A percentile compares a stretch with the other conserved stretches of the same genome.
These are phyloP conservation scores for Morone saxatilis DNA, from an alignment of 2,113 vertebrate species.

Conservation along the genomic window DNA sequence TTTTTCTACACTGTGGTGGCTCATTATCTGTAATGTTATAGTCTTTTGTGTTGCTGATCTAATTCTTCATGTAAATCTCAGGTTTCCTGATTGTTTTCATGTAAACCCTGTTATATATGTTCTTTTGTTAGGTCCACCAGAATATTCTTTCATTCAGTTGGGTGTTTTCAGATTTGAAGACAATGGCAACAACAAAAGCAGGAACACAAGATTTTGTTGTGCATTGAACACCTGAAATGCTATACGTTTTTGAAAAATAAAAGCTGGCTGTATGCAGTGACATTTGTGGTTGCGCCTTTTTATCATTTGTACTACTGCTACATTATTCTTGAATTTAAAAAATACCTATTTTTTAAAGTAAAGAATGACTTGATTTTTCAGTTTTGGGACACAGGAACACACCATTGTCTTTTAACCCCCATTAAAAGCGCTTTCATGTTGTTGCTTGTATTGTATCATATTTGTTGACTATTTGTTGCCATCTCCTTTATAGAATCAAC, in stretches of 20 bases:
- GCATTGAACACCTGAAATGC: conserved; percentile 21
- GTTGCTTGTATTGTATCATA: neutral
- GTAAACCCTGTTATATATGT: neutral
- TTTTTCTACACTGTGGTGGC: too few relatives aligned
- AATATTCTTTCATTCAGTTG: neutral
- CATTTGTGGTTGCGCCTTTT: neutral
- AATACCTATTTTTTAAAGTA: neutral
- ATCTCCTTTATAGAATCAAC: conserved; percentile 46
- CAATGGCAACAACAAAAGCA: conserved; percentile 17
- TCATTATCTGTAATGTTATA: conserved; percentile 9
- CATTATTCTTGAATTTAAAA: neutral
- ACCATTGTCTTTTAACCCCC: accelerated
- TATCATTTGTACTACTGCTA: too few relatives aligned
- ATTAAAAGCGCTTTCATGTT: neutral
- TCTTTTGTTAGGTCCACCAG: conserved; percentile 23
- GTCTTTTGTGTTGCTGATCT: neutral
- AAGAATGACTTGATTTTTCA: neutral
- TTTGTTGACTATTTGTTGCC: neutral
- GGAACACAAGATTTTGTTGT: neutral
- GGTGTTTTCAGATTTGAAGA: conserved; percentile 13
- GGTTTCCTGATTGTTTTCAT: conserved; percentile 37
- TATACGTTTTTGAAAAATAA: conserved; percentile 6
- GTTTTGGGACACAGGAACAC: neutral
- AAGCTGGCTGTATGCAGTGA: neutral
- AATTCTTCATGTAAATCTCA: neutral